Percentiles rank a stretch among this genome's conserved stretches.
phyloP scores from a whole-genome alignment of 1,140 invertebrate genomes.

The Drosophila parabipectinata region DNA sequence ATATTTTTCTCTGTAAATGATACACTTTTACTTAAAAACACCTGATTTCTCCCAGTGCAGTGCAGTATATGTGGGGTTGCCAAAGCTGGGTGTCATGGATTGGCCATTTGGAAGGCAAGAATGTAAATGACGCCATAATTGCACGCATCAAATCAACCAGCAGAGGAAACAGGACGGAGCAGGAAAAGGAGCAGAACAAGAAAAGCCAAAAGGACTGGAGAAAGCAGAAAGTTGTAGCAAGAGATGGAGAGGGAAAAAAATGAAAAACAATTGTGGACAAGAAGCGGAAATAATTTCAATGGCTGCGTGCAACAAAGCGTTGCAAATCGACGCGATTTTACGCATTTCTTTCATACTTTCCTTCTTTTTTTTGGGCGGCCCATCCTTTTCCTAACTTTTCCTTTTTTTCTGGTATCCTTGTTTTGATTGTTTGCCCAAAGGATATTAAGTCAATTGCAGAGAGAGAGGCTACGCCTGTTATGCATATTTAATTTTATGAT shows the following conservation, averaged over 20 bases:
- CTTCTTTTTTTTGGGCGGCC: conserved; percentile 9
- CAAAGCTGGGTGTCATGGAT: conserved; percentile 25
- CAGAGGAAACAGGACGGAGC: conserved; percentile 10
- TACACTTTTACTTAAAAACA: too few relatives aligned
- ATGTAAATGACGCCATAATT: conserved; percentile 82
- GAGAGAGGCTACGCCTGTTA: conserved; percentile 13
- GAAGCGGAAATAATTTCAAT: conserved; percentile 47
- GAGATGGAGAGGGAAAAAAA: not conserved
- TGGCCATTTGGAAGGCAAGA: conserved; percentile 65
- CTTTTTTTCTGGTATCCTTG: conserved; percentile 12
- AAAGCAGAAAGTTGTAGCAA: conserved; percentile 2
- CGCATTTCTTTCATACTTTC: conserved; percentile 14
- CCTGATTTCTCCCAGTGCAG: not conserved
- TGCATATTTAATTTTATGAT: conserved; percentile 78
- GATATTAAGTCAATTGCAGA: conserved; percentile 77
- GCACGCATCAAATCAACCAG: conserved; percentile 71
- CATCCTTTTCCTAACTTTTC: conserved; percentile 7
- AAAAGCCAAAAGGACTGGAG: conserved; percentile 9
- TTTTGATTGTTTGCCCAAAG: conserved; percentile 75
- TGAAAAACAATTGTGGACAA: conserved; percentile 38
- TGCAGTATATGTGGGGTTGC: conserved; percentile 4
- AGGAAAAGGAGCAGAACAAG: conserved; percentile 1
- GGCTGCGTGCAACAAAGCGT: conserved; percentile 73
- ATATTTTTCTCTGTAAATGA: too few relatives aligned
- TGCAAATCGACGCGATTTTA: conserved; percentile 62